Percentiles rank a stretch among this genome's conserved stretches.
These are phyloP conservation scores for Myotis planiceps DNA, from an alignment of 2,797 vertebrate species.

Conservation along the genomic window DNA sequence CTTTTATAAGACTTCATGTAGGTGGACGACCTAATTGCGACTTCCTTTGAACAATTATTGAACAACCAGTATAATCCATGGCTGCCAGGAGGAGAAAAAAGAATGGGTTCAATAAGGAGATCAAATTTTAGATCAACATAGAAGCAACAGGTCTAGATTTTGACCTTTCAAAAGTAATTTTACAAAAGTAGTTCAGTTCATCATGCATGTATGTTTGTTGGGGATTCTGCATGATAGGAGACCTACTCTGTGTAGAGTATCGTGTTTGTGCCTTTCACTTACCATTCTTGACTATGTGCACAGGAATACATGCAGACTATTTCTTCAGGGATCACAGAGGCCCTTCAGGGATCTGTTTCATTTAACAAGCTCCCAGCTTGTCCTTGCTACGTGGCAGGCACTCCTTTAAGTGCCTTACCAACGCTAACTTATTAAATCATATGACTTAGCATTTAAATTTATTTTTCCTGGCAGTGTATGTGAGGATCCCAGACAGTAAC, in stretches of 20 bases:
- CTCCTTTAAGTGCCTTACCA: not conserved
- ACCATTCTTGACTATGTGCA: not conserved
- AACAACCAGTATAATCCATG: not conserved
- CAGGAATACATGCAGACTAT: not conserved
- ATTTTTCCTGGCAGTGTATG: not conserved
- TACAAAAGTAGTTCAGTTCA: not conserved
- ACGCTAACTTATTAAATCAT: not conserved
- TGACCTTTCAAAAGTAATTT: not conserved
- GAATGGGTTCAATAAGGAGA: not conserved
- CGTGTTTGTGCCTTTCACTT: not conserved
- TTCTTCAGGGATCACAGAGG: not conserved
- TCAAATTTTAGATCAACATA: not conserved
- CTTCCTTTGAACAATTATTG: not conserved
- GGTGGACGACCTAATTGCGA: not conserved
- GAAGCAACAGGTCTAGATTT: not conserved
- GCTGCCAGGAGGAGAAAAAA: not conserved
- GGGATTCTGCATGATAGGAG: not conserved
- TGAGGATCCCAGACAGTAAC: not conserved
- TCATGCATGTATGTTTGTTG: not conserved
- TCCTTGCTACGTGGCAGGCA: not conserved
- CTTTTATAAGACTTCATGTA: not conserved
- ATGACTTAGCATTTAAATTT: not conserved
- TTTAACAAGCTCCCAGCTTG: not conserved
- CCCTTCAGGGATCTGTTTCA: not conserved
- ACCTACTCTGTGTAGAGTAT: not conserved